These are phyloP conservation scores for Bryconaethiops microstoma DNA, from an alignment of 2,797 vertebrate species.

Conservation along the genomic window DNA sequence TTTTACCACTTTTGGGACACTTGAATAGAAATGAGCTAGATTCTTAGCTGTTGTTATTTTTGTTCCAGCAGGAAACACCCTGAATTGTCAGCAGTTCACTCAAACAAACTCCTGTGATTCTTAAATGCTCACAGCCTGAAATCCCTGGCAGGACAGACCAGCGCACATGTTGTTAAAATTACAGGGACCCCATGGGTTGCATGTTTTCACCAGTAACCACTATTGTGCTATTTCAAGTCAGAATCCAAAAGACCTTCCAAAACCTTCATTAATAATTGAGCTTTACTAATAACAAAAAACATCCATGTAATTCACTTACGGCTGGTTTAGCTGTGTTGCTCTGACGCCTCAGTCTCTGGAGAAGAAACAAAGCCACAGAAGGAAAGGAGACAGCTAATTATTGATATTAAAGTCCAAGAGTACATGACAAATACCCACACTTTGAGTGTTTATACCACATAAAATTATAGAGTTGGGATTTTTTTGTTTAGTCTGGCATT, in stretches of 20 bases:
- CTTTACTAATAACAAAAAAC: background rate
- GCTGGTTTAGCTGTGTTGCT: constrained; percentile 70
- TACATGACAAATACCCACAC: background rate
- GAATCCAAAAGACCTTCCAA: constrained; percentile 3
- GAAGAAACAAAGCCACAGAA: constrained; percentile 51
- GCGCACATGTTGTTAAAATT: constrained; percentile 27
- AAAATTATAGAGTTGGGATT: background rate
- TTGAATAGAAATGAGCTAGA: background rate
- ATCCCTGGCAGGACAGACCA: background rate
- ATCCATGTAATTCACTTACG: constrained; percentile 69
- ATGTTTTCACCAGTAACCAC: background rate
- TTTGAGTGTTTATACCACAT: constrained; percentile 24
- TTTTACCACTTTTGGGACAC: background rate
- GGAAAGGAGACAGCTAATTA: background rate
- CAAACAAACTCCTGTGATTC: background rate
- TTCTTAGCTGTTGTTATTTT: background rate
- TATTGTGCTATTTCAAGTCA: background rate
- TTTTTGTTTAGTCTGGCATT: constrained; percentile 31
- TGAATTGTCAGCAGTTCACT: constrained; percentile 14
- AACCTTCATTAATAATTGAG: background rate
- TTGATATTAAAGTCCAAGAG: background rate
- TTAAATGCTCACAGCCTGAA: background rate
- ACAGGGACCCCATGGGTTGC: background rate
- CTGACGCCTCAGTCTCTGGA: constrained; percentile 78
- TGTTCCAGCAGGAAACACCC: background rate